phyloP scores from a whole-genome alignment of 2,888 invertebrate species.

The Azorinus chamasolen region DNA sequence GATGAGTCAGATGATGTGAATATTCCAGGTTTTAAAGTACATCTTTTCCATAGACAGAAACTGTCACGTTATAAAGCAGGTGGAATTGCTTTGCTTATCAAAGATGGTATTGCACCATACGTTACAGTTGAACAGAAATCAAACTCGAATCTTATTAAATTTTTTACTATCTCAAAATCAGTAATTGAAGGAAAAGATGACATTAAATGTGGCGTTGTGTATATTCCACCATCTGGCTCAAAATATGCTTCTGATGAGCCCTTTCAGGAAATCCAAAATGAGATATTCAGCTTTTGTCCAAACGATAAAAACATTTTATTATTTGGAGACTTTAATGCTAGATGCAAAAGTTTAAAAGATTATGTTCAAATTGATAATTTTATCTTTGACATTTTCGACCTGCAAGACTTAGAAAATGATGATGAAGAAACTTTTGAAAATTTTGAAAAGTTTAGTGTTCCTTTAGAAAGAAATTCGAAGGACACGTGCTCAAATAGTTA shows the following conservation, averaged over 20 bases:
- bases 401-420: too few relatives aligned
- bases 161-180: slow-evolving; percentile 2
- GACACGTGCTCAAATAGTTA: neutral
- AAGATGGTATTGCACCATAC: neutral
- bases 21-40: slow-evolving; percentile 5
- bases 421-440: too few relatives aligned
- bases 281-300: neutral
- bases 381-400: too few relatives aligned
- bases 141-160: slow-evolving; percentile 6
- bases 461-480: neutral
- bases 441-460: neutral
- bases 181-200: neutral
- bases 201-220: slow-evolving; percentile 12
- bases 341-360: slow-evolving; percentile 3
- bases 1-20: slow-evolving; percentile 7
- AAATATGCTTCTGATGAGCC: slow-evolving; percentile 9
- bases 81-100: slow-evolving; percentile 4
- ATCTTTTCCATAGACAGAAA: neutral
- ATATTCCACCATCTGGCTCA: slow-evolving; percentile 18
- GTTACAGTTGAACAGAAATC: neutral
- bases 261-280: slow-evolving; percentile 6
- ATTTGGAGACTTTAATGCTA: slow-evolving; percentile 20
- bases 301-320: neutral
- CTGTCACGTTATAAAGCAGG: slow-evolving; percentile 6
- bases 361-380: too few relatives aligned